Base-by-base conservation (phyloP, 2,797 vertebrate species). In the Zalophus californianus region DNA sequence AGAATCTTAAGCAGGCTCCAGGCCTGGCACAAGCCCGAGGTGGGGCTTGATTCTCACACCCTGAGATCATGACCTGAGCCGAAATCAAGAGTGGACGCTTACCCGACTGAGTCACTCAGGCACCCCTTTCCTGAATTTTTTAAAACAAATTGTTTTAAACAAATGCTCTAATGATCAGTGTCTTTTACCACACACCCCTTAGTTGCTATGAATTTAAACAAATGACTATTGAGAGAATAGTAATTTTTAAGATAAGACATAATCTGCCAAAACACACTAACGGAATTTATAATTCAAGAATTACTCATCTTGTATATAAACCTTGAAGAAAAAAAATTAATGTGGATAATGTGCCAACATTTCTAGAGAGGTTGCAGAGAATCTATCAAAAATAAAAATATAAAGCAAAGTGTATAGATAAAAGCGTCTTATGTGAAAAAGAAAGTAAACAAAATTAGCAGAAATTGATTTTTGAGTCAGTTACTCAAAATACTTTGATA, bases 101-200 rank as follows among this genome's bases (percentile, higher is more conserved):
- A 68, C 7, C 9, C 18, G n/a, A 35, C 66, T 35, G n/a, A 68
- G 66, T 9, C n/a, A 68, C 4, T n/a, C n/a, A 68, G n/a, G 18
- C 2, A 14, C 66, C 66, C 20, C 66, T 50, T 50, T 48, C 27
- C 32, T 50, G 44, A 32, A 32, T 18, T 73, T 91, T 92, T 87
- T 78, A 64, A 88, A 92, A 92, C n/a, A 94, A 82, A 58, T 77
- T 56, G 6, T 91, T 97, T 97, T 54, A 88, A 95, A 86, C 11
- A 97, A 90, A 52, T 1, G 2, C 18, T 60, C 35, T 91, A 62
- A 82, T 83, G 32, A 90, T 64, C 41, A 90, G 29, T 89, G 11
- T 62, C n/a, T 88, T 94, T 97, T 80, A 58, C 4, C 14, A 64
- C 32, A 82, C 20, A 48, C 3, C 50, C 2, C 11, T 92, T 88